Evolutionary conservation across 2,888 invertebrate genomes (phyloP).

Genomic region (Hetaerina titia): DNA sequence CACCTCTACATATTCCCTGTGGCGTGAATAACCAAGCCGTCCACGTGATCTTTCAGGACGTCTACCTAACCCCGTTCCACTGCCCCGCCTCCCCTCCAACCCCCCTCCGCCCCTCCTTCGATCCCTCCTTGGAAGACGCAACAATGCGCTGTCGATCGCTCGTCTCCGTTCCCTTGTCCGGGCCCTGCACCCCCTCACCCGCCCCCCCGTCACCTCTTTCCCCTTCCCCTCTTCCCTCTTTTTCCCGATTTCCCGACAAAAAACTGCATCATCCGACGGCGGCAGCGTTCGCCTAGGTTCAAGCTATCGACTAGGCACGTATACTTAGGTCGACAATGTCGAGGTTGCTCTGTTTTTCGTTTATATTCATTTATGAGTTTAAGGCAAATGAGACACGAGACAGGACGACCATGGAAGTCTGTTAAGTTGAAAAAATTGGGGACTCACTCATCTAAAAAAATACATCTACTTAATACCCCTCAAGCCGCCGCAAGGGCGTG

Average conservation of each 20-base stretch:
- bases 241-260: not conserved
- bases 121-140: not conserved
- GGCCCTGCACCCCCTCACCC: not conserved
- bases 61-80: not conserved
- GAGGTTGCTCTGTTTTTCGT: too few relatives aligned
- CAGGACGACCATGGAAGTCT: too few relatives aligned
- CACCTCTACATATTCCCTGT: not conserved
- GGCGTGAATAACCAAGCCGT: constrained; percentile 9
- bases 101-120: not conserved
- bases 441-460: too few relatives aligned
- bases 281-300: too few relatives aligned
- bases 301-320: too few relatives aligned
- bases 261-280: not conserved
- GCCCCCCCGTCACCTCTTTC: too few relatives aligned
- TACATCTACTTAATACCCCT: too few relatives aligned
- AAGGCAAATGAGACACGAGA: too few relatives aligned
- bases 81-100: not conserved
- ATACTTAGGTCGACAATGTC: too few relatives aligned
- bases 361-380: too few relatives aligned
- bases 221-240: not conserved
- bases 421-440: too few relatives aligned
- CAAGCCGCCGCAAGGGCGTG: too few relatives aligned
- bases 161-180: not conserved
- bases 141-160: constrained; percentile 31
- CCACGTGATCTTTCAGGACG: constrained; percentile 23